Conservation (phyloP, 2,888 invertebrate genomes). For the Melanchra persicariae region DNA sequence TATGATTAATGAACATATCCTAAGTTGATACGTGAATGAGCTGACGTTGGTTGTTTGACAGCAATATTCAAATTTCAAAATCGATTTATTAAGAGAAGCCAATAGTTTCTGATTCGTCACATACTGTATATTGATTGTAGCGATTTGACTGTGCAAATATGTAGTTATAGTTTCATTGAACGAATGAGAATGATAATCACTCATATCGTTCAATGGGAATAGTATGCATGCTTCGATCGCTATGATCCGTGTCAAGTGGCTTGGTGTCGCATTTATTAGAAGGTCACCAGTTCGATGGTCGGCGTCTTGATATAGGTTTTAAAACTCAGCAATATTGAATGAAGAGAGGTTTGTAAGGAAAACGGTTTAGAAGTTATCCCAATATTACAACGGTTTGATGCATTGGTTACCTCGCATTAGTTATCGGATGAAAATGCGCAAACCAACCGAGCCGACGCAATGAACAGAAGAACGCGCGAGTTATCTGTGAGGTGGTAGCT, state of each 20-base stretch:
- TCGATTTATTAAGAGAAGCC: constrained; percentile 33
- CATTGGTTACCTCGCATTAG: constrained; percentile 50
- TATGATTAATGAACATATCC: constrained; percentile 46
- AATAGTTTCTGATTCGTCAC: constrained; percentile 23
- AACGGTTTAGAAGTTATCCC: constrained; percentile 20
- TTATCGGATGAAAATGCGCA: constrained; percentile 16
- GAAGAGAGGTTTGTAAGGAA: constrained; percentile 23
- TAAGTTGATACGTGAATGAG: constrained; percentile 29
- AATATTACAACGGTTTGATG: constrained; percentile 36
- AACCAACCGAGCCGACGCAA: constrained; percentile 18
- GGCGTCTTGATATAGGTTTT: constrained; percentile 40
- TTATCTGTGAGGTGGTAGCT: constrained; percentile 44
- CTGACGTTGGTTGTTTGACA: constrained; percentile 28
- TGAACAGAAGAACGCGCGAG: constrained; percentile 47
- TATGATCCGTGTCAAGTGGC: constrained; percentile 34
- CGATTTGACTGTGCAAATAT: constrained; percentile 52
- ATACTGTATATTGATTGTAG: constrained; percentile 40
- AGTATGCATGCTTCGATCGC: constrained; percentile 56
- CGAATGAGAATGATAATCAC: constrained; percentile 39
- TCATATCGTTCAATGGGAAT: constrained; percentile 57
- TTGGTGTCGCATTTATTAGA: constrained; percentile 57
- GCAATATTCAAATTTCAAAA: constrained; percentile 8
- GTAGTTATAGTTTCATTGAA: constrained; percentile 61
- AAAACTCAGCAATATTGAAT: constrained; percentile 40
- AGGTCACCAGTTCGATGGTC: constrained; percentile 35